phyloP scores from a whole-genome alignment of 2,113 vertebrate genomes.

The rat (Rattus norvegicus) region GRCr8 NC_086022.1:96841001-96841500 shows the following conservation, averaged over 20 bases:
- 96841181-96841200: background rate
- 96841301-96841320: background rate
- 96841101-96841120: background rate
- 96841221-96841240: background rate
- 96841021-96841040: background rate
- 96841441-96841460: background rate
- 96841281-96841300: background rate
- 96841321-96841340: background rate
- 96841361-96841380: background rate
- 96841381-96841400: background rate
- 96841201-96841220: background rate
- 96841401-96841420: background rate
- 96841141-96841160: background rate
- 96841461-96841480: background rate
- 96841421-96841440: background rate
- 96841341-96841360: background rate
- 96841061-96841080: background rate
- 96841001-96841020: background rate
- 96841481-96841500: background rate
- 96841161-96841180: background rate
- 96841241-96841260: background rate
- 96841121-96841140: background rate
- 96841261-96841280: background rate
- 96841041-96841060: conserved; percentile 4
- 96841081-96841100: background rate